A percentile compares a stretch with the other conserved stretches of the same genome.
Evolutionary conservation across 2,888 invertebrate genomes (phyloP).

Genomic region (Ormyrus thymus): DNA sequence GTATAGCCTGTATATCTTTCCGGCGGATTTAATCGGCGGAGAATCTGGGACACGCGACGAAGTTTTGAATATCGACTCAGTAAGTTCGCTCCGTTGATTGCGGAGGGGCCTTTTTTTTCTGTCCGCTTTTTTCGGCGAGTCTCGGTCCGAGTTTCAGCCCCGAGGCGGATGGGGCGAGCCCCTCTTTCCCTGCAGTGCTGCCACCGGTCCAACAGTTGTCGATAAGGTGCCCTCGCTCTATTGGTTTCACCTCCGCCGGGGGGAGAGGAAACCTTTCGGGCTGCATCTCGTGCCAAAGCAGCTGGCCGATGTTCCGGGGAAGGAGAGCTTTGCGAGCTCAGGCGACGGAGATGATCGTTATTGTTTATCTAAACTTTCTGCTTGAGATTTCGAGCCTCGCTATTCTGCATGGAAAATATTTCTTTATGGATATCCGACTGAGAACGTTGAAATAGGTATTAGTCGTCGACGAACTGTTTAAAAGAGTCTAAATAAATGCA

Average conservation of each 20-base stretch:
- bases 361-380: too few relatives aligned
- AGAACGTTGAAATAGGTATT: too few relatives aligned
- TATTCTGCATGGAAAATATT: too few relatives aligned
- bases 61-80: conserved; percentile 42
- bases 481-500: too few relatives aligned
- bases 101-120: not conserved
- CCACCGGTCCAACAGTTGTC: not conserved
- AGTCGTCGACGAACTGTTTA: too few relatives aligned
- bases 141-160: not conserved
- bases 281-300: not conserved
- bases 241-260: not conserved
- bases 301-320: not conserved
- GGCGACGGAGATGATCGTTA: not conserved
- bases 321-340: not conserved
- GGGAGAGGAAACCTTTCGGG: not conserved
- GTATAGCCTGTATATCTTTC: not conserved
- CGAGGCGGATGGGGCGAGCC: not conserved
- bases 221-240: conserved; percentile 25
- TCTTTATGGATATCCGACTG: too few relatives aligned
- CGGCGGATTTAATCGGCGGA: conserved; percentile 19
- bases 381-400: too few relatives aligned
- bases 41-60: conserved; percentile 35
- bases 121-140: not conserved
- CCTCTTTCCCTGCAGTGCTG: not conserved
- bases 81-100: not conserved